These are phyloP conservation scores for Micrasema minimum DNA, from an alignment of 1,140 invertebrate species.

Conservation along the genomic window DNA sequence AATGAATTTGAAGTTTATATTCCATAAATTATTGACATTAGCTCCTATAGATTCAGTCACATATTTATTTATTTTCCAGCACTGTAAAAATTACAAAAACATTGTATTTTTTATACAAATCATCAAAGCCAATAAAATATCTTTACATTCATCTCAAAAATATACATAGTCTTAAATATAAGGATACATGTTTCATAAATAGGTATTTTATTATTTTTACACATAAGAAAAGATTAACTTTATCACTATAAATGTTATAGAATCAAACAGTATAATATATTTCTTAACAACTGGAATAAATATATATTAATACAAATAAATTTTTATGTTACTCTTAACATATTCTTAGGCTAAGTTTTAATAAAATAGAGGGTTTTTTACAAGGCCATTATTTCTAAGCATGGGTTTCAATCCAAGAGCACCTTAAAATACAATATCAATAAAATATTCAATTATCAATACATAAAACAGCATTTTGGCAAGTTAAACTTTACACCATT, in stretches of 20 bases:
- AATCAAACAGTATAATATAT: constrained; percentile 3
- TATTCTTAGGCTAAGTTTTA: background rate
- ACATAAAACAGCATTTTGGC: constrained; percentile 17
- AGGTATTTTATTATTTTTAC: constrained; percentile 10
- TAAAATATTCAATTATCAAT: constrained; percentile 7
- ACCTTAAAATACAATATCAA: constrained; percentile 20
- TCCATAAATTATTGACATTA: too few species aligned
- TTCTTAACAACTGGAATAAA: constrained; percentile 4
- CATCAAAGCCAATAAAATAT: background rate
- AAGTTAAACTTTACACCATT: background rate
- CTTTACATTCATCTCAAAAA: constrained; percentile 6
- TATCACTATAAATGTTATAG: constrained; percentile 13
- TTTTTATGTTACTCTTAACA: background rate
- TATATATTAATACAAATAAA: constrained; percentile 1
- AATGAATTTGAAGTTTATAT: too few species aligned
- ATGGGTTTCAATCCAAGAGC: constrained; percentile 7
- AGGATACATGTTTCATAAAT: background rate
- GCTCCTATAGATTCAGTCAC: too few species aligned
- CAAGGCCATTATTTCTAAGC: constrained; percentile 9
- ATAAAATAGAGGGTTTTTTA: constrained; percentile 3
- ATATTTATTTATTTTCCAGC: too few species aligned
- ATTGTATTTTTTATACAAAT: too few species aligned
- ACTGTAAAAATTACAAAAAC: too few species aligned
- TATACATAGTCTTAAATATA: background rate
- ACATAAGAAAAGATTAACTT: constrained; percentile 3